phyloP scores from a whole-genome alignment of 2,888 invertebrate genomes.

The Agrochola litura region DNA sequence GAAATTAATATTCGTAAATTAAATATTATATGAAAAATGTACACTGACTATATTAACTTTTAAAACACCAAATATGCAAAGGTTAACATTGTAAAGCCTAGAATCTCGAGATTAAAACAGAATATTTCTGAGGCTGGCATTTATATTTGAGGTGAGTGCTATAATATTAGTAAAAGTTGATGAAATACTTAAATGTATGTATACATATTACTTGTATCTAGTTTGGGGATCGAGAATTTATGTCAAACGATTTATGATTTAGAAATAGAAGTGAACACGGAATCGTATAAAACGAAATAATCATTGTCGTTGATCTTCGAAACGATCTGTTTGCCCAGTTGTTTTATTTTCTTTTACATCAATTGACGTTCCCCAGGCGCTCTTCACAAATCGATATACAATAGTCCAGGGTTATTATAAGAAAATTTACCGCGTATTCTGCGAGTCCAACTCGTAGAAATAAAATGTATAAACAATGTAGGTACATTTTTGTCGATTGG shows the following conservation, averaged over 20 bases:
- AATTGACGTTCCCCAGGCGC: conserved; percentile 30
- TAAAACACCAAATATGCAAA: conserved; percentile 53
- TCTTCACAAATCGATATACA: conserved; percentile 35
- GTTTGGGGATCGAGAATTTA: conserved; percentile 40
- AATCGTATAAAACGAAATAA: background rate
- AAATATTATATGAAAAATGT: conserved; percentile 60
- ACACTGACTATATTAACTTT: conserved; percentile 56
- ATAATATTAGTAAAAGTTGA: conserved; percentile 75
- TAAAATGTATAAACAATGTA: conserved; percentile 42
- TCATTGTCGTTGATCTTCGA: background rate
- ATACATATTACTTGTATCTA: conserved; percentile 49
- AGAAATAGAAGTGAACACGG: background rate
- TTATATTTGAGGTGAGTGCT: conserved; percentile 72
- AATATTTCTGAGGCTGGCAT: conserved; percentile 77
- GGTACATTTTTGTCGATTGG: conserved; percentile 38
- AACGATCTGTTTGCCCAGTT: background rate
- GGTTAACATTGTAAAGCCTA: conserved; percentile 53
- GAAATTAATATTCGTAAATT: conserved; percentile 56
- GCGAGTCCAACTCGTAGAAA: conserved; percentile 51
- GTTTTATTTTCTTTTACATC: background rate
- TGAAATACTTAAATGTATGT: conserved; percentile 75
- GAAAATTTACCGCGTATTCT: conserved; percentile 29
- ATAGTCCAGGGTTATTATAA: conserved; percentile 56
- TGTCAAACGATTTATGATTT: background rate
- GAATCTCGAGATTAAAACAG: conserved; percentile 66